Evolutionary conservation across 2,888 invertebrate genomes (phyloP).

Genomic region (Thyatira batis): DNA sequence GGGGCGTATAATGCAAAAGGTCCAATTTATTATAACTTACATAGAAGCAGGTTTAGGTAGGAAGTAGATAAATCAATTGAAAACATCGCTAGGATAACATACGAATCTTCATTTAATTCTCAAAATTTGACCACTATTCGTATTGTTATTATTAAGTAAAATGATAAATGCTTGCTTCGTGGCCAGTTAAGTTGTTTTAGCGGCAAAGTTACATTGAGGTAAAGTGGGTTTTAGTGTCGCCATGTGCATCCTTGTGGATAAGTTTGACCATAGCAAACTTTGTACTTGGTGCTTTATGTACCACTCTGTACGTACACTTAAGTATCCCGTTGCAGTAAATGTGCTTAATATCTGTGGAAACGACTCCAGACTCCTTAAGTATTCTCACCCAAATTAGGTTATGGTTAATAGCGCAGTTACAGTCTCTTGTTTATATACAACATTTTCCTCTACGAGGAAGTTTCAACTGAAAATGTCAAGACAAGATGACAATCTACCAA

Average conservation of each 20-base stretch:
- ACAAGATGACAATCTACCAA: too few relatives aligned
- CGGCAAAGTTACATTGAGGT: constrained; percentile 59
- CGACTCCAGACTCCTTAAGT: constrained; percentile 16
- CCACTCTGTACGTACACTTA: constrained; percentile 31
- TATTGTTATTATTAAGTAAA: constrained; percentile 37
- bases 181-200: constrained; percentile 54
- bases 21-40: too few relatives aligned
- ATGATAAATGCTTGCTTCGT: constrained; percentile 52
- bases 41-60: too few relatives aligned
- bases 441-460: too few relatives aligned
- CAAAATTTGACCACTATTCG: constrained; percentile 25
- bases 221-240: constrained; percentile 66
- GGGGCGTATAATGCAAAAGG: too few relatives aligned
- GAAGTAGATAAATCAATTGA: too few relatives aligned
- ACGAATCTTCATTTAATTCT: too few relatives aligned
- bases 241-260: constrained; percentile 63
- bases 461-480: too few relatives aligned
- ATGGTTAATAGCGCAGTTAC: not conserved
- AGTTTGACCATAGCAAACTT: constrained; percentile 69
- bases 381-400: not conserved
- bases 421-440: not conserved
- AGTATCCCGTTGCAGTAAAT: constrained; percentile 37
- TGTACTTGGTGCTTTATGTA: constrained; percentile 57
- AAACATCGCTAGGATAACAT: too few relatives aligned
- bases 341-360: constrained; percentile 26